Conservation (phyloP, 1,140 invertebrate species). For the Popillia japonica region DNA sequence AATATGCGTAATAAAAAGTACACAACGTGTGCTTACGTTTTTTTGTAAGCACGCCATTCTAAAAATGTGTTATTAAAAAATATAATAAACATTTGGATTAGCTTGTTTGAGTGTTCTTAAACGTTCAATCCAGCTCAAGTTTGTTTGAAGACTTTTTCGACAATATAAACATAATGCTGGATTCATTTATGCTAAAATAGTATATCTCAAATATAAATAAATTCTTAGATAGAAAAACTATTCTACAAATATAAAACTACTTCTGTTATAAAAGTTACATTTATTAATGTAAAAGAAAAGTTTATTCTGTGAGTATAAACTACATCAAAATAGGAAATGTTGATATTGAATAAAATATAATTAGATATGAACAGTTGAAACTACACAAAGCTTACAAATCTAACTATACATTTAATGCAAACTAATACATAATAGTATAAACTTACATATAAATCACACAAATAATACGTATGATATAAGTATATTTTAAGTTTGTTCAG, state of each 20-base stretch:
- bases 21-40: no score
- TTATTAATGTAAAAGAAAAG: neutral
- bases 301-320: neutral
- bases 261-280: neutral
- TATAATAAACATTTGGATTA: no score
- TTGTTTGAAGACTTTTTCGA: no score
- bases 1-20: no score
- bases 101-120: no score
- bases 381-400: neutral
- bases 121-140: no score
- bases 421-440: neutral
- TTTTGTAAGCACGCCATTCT: no score
- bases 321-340: neutral
- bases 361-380: neutral
- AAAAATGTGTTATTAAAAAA: no score
- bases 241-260: neutral
- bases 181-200: no score
- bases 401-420: neutral
- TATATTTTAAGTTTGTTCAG: constrained; percentile 39
- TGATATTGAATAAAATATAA: neutral
- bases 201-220: no score
- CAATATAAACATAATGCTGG: no score
- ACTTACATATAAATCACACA: neutral
- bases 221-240: no score
- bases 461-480: neutral